phyloP scores from a whole-genome alignment of 2,113 vertebrate species.

The Ceyx cyanopectus region DNA sequence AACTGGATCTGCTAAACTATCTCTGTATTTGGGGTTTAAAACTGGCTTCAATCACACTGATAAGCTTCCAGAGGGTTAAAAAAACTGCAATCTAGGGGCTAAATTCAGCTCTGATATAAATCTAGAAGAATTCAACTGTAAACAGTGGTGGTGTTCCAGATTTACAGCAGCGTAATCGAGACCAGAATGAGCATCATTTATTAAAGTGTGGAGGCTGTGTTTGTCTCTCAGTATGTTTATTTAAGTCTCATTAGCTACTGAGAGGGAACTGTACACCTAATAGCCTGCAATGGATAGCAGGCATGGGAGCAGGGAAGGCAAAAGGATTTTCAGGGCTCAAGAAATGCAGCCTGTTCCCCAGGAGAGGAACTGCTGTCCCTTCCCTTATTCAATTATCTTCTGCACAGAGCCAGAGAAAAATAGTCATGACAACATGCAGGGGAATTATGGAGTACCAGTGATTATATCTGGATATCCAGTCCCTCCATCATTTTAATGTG shows the following conservation, averaged over 20 bases:
- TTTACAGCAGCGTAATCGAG: conserved; percentile 47
- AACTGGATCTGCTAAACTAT: neutral
- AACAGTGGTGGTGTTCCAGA: conserved; percentile 34
- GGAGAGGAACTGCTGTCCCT: neutral
- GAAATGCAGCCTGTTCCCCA: neutral
- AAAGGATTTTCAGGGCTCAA: conserved; percentile 20
- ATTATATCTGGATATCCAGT: neutral
- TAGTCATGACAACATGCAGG: neutral
- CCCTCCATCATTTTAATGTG: neutral
- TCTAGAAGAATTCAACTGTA: conserved; percentile 30
- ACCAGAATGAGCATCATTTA: conserved; percentile 64
- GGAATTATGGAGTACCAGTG: neutral
- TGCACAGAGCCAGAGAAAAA: neutral
- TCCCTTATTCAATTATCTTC: neutral
- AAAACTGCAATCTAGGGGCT: neutral
- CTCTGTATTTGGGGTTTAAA: neutral
- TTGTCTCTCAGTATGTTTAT: conserved; percentile 56
- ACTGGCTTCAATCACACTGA: neutral
- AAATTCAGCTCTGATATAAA: conserved; percentile 11
- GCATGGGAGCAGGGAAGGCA: neutral
- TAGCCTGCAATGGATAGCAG: conserved; percentile 35
- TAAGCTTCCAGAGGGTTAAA: neutral
- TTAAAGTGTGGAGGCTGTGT: conserved; percentile 56
- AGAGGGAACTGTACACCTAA: conserved; percentile 54
- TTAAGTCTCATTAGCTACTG: conserved; percentile 64